A percentile compares a stretch with the other conserved stretches of the same genome.
Evolutionary conservation across 1,140 invertebrate species (phyloP).

Genomic region (Calephelis virginiensis): DNA sequence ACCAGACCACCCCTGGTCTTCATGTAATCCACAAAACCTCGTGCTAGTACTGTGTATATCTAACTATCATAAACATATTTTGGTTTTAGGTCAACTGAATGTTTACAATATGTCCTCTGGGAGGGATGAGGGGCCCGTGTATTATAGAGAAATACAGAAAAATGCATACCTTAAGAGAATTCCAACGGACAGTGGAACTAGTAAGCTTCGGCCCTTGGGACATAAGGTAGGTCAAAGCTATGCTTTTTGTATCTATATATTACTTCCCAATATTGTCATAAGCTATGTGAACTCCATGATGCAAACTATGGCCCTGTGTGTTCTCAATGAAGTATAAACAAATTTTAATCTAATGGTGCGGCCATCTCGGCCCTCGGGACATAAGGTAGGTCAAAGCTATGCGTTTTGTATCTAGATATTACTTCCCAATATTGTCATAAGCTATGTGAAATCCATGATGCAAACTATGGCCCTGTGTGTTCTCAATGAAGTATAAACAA

Average conservation of each 20-base stretch:
- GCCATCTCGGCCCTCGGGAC: conserved; percentile 39
- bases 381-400: conserved; percentile 46
- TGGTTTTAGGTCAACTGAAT: conserved; percentile 33
- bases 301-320: too few species aligned
- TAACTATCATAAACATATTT: not conserved
- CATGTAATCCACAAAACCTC: too few species aligned
- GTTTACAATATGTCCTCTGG: conserved; percentile 46
- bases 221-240: conserved; percentile 47
- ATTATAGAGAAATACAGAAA: conserved; percentile 71
- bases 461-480: too few species aligned
- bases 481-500: too few species aligned
- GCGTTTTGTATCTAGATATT: not conserved
- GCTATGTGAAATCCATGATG: too few species aligned
- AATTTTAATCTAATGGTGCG: too few species aligned
- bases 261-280: too few species aligned
- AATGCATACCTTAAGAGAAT: conserved; percentile 67
- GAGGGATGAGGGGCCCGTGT: conserved; percentile 61
- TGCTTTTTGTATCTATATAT: not conserved
- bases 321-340: too few species aligned
- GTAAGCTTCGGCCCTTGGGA: conserved; percentile 52
- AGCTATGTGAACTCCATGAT: too few species aligned
- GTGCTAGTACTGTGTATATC: not conserved
- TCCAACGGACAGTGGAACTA: conserved; percentile 49
- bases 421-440: too few species aligned
- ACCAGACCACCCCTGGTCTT: too few species aligned